These are phyloP conservation scores for Neolamprologus hecqui DNA, from an alignment of 2,113 vertebrate species.

Conservation along the genomic window DNA sequence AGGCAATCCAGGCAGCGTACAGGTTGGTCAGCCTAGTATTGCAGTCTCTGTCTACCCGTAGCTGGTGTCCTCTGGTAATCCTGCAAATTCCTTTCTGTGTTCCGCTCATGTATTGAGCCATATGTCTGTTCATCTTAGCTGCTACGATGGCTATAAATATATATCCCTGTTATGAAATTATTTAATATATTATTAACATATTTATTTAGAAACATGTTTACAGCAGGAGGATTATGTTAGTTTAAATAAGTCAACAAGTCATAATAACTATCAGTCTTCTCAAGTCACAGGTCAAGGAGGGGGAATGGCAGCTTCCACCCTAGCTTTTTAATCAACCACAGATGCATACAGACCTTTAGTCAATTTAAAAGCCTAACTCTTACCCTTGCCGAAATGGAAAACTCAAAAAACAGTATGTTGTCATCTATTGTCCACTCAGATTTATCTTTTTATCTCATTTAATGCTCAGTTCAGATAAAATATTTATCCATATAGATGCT, in stretches of 20 bases:
- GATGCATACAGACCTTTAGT: background rate
- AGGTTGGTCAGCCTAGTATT: background rate
- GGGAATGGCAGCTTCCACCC: background rate
- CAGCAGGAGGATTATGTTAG: background rate
- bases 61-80: background rate
- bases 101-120: background rate
- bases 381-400: background rate
- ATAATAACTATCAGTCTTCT: background rate
- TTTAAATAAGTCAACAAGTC: background rate
- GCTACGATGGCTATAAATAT: background rate
- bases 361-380: background rate
- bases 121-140: background rate
- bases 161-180: background rate
- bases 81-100: background rate
- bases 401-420: background rate
- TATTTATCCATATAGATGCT: background rate
- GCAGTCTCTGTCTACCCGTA: background rate
- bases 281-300: background rate
- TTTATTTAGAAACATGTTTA: background rate
- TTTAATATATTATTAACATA: background rate
- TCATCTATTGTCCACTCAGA: background rate
- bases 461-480: background rate
- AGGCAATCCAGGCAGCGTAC: background rate
- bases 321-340: background rate
- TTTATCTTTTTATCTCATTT: background rate